Percentiles rank a stretch among this genome's conserved stretches.
These are phyloP conservation scores for Mythimna lalbum DNA, from an alignment of 2,888 invertebrate species.

Conservation along the genomic window DNA sequence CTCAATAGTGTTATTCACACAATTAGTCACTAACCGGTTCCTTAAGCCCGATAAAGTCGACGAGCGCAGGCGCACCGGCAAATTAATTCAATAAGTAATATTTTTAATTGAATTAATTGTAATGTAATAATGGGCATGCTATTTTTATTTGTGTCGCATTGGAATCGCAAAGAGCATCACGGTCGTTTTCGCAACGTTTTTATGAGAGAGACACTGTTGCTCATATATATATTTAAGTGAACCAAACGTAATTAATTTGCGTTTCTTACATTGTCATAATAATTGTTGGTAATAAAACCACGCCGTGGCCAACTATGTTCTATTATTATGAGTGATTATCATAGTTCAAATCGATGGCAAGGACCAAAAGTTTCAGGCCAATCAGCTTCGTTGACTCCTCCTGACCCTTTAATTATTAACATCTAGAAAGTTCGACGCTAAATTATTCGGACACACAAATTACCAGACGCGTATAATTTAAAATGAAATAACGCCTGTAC, in stretches of 20 bases:
- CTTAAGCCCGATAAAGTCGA: constrained; percentile 33
- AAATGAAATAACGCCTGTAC: constrained; percentile 36
- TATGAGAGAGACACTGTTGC: constrained; percentile 7
- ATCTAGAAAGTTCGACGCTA: constrained; percentile 78
- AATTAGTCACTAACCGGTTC: constrained; percentile 65
- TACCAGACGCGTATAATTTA: constrained; percentile 45
- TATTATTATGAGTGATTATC: constrained; percentile 69
- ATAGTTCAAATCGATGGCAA: constrained; percentile 74
- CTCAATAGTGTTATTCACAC: constrained; percentile 64
- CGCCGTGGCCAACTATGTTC: constrained; percentile 22
- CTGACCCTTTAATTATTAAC: constrained; percentile 73
- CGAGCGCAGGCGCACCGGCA: constrained; percentile 40
- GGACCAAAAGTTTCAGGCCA: constrained; percentile 71
- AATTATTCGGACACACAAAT: constrained; percentile 48
- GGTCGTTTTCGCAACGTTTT: constrained; percentile 19
- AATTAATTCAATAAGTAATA: constrained; percentile 51
- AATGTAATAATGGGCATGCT: constrained; percentile 13
- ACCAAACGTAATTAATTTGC: constrained; percentile 13
- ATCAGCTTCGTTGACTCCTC: constrained; percentile 75
- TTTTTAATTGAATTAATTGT: constrained; percentile 33
- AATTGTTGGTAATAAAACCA: constrained; percentile 39
- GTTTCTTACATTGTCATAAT: constrained; percentile 13
- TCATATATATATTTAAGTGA: neutral
- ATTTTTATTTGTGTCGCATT: constrained; percentile 20
- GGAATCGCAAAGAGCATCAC: constrained; percentile 1